Conservation (phyloP, 2,797 vertebrate genomes). For the Etheostoma nigrum region DNA sequence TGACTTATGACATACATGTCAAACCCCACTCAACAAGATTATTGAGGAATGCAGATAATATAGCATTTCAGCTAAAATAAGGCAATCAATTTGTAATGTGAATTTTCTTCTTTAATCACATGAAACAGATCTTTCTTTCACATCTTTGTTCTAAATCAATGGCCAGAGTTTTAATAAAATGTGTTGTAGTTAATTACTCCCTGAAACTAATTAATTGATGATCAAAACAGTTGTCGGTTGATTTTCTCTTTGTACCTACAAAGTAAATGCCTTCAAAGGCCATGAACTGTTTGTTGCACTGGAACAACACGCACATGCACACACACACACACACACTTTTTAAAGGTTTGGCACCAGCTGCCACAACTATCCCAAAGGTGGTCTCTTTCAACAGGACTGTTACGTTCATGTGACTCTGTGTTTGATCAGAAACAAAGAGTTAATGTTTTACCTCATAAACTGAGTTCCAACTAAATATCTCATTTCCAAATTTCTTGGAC, state of each 20-base stretch:
- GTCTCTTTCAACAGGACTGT: conserved; percentile 63
- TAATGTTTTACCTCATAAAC: conserved; percentile 43
- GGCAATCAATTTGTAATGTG: background rate
- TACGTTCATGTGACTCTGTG: conserved; percentile 49
- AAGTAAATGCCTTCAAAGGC: conserved; percentile 4
- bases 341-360: conserved; percentile 67
- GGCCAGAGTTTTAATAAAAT: background rate
- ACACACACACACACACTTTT: conserved; percentile 28
- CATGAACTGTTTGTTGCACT: conserved; percentile 31
- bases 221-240: background rate
- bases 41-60: background rate
- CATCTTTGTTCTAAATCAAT: background rate
- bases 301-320: conserved; percentile 26
- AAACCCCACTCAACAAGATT: background rate
- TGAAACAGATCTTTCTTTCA: background rate
- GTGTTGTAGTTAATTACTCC: background rate
- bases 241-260: background rate
- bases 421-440: conserved; percentile 17
- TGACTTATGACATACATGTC: background rate
- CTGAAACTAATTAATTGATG: background rate
- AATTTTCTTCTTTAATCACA: background rate
- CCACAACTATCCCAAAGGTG: conserved; percentile 65
- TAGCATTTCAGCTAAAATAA: background rate
- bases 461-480: conserved; percentile 1
- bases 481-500: conserved; percentile 17